A percentile compares a stretch with the other conserved stretches of the same genome.
These are phyloP conservation scores for Odontothrips loti DNA, from an alignment of 2,888 invertebrate genomes.

Conservation along the genomic window DNA sequence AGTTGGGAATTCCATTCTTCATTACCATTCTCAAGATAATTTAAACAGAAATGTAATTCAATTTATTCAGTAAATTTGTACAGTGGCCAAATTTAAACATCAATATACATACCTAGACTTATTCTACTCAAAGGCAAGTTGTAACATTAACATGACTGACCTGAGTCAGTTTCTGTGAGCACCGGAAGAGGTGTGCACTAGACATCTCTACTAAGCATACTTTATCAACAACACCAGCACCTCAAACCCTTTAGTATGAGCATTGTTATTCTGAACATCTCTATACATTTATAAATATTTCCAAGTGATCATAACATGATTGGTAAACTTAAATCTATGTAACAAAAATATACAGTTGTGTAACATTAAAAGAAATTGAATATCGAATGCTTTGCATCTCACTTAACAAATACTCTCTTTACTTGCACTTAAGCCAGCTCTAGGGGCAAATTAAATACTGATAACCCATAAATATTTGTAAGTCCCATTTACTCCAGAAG, in stretches of 20 bases:
- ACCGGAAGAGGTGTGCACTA: neutral
- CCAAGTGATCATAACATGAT: constrained; percentile 15
- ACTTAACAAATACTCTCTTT: too few relatives aligned
- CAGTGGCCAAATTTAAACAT: too few relatives aligned
- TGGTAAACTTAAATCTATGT: constrained; percentile 12
- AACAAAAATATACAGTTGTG: constrained; percentile 8
- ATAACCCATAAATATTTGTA: neutral
- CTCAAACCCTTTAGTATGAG: constrained; percentile 7
- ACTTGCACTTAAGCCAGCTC: neutral
- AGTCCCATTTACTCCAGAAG: neutral
- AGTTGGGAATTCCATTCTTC: too few relatives aligned
- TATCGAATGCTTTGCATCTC: neutral
- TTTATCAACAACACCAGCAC: constrained; percentile 3
- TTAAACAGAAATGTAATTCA: neutral
- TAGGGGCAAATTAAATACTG: neutral
- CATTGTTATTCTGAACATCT: neutral
- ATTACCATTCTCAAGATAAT: neutral
- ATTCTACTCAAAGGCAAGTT: neutral
- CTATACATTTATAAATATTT: neutral
- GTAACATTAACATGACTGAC: neutral
- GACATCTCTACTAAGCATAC: neutral
- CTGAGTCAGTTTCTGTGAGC: neutral
- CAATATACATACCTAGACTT: neutral
- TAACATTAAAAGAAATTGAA: neutral
- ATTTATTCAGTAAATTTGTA: too few relatives aligned